Percentiles rank a stretch among this genome's conserved stretches.
phyloP scores from a whole-genome alignment of 2,888 invertebrate species.

The Tiliacea citrago region DNA sequence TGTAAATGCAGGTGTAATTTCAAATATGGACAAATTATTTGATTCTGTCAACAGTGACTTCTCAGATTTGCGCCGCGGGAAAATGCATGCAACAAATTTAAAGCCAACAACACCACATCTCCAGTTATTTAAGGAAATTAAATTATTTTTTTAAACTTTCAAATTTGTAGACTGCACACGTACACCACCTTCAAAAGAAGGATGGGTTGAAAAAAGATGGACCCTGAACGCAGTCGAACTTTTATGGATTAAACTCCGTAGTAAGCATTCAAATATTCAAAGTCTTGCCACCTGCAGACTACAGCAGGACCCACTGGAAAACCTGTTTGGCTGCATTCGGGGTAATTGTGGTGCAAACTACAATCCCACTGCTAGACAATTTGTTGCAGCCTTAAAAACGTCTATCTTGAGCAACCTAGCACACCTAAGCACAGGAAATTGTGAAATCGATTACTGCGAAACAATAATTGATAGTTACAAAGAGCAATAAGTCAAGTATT shows the following conservation, averaged over 20 bases:
- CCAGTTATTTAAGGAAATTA: not conserved
- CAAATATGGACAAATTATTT: too few species aligned
- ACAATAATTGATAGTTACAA: slow-evolving; percentile 1
- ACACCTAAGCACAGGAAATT: slow-evolving; percentile 32
- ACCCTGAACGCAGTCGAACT: slow-evolving; percentile 36
- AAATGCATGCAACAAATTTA: too few species aligned
- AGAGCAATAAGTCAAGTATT: too few species aligned
- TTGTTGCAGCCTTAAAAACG: slow-evolving; percentile 53
- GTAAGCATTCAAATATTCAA: slow-evolving; percentile 5
- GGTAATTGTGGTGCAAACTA: slow-evolving; percentile 53
- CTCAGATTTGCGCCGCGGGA: too few species aligned
- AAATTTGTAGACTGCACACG: slow-evolving; percentile 5
- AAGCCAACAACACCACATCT: too few species aligned
- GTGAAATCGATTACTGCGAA: slow-evolving; percentile 18
- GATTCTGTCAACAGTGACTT: too few species aligned
- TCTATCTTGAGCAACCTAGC: slow-evolving; percentile 36
- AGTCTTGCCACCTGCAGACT: not conserved
- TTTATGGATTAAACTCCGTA: slow-evolving; percentile 10
- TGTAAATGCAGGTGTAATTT: too few species aligned
- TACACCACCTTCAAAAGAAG: slow-evolving; percentile 34
- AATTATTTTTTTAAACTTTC: slow-evolving; percentile 8
- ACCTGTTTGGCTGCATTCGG: slow-evolving; percentile 49
- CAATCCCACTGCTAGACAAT: slow-evolving; percentile 54
- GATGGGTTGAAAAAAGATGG: slow-evolving; percentile 45
- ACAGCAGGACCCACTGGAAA: slow-evolving; percentile 47